Evolutionary conservation across 2,113 vertebrate genomes (phyloP).

Genomic region (Acanthochromis polyacanthus): DNA sequence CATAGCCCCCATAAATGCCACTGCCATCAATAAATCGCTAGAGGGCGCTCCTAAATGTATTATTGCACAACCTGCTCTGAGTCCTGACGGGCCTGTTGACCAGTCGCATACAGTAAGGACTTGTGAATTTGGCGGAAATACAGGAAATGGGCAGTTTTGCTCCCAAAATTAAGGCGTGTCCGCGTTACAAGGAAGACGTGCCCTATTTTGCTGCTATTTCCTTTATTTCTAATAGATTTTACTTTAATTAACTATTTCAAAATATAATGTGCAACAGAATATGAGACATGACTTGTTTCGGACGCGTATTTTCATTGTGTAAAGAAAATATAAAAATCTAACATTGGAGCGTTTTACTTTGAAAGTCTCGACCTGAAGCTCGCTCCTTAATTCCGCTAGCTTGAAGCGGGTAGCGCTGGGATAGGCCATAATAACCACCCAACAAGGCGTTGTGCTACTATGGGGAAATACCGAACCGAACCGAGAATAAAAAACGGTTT

Average conservation of each 20-base stretch:
- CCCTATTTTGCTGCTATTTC: neutral
- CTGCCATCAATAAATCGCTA: conserved; percentile 42
- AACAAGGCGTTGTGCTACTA: conserved; percentile 78
- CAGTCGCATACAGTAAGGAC: conserved; percentile 43
- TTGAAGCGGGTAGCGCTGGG: conserved; percentile 57
- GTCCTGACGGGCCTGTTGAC: conserved; percentile 38
- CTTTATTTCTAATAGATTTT: neutral
- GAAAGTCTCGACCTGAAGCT: conserved; percentile 29
- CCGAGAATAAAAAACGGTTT: conserved; percentile 61
- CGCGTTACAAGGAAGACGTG: neutral
- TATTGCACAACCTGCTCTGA: conserved; percentile 35
- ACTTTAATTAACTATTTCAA: no score
- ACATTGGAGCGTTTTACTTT: conserved; percentile 19
- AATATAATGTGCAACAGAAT: no score
- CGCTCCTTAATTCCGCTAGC: rapidly evolving
- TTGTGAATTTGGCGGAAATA: conserved; percentile 19
- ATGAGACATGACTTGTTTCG: no score
- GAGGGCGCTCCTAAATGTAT: conserved; percentile 59
- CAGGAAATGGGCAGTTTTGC: neutral
- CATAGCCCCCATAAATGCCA: neutral
- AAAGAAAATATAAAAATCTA: neutral
- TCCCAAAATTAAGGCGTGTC: neutral
- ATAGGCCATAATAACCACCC: conserved; percentile 83
- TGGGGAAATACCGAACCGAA: conserved; percentile 74
- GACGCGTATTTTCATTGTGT: no score